phyloP scores from a whole-genome alignment of 2,113 vertebrate genomes.

The Hepsetus odoe region DNA sequence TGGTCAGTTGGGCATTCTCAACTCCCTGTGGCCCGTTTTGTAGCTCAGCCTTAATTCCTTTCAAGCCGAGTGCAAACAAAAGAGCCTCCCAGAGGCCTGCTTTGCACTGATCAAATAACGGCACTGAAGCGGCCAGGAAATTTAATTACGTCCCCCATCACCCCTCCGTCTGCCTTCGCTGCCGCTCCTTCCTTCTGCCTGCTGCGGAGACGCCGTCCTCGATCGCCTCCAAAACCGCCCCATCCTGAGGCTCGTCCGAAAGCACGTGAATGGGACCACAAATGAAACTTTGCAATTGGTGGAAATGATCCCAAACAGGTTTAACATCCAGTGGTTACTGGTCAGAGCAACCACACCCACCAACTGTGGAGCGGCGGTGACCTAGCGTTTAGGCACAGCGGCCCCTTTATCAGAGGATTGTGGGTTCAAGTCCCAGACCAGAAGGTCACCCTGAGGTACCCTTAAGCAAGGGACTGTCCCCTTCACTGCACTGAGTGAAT shows the following conservation, averaged over 20 bases:
- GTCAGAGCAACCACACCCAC: no score
- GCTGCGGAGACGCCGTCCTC: neutral
- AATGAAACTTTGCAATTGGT: no score
- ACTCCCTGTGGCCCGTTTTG: slow-evolving; percentile 1
- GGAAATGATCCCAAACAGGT: no score
- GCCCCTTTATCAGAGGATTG: no score
- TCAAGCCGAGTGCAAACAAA: slow-evolving; percentile 32
- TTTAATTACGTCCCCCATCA: slow-evolving; percentile 50
- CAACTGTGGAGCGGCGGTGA: no score
- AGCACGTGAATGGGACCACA: neutral
- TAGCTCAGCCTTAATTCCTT: slow-evolving; percentile 19
- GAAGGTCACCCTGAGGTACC: no score
- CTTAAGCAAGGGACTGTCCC: no score
- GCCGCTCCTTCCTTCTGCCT: slow-evolving; percentile 6
- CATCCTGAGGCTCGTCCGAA: slow-evolving; percentile 4
- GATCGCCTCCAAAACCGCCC: neutral
- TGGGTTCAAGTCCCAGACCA: no score
- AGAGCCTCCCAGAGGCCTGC: slow-evolving; percentile 44
- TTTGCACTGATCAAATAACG: slow-evolving; percentile 55
- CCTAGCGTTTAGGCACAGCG: no score
- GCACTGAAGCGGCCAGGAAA: slow-evolving; percentile 46
- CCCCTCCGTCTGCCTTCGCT: slow-evolving; percentile 16
- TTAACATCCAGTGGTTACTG: no score
- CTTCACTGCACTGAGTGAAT: no score
- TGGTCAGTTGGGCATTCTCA: neutral